Evolutionary conservation across 1,140 invertebrate species (phyloP).

Genomic region (Drosophila sp.): DNA sequence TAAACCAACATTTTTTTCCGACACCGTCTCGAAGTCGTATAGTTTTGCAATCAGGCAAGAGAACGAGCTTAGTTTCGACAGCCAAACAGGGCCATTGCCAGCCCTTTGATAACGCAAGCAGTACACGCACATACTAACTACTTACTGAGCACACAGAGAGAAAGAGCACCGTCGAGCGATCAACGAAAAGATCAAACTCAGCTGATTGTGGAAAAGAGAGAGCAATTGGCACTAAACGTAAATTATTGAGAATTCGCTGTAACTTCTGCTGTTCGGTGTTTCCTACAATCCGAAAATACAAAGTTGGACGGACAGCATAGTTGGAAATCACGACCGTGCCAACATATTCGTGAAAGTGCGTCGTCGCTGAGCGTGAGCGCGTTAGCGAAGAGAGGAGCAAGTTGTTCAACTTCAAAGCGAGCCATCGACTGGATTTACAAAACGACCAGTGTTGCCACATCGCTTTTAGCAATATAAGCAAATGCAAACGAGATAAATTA

Average conservation of each 20-base stretch:
- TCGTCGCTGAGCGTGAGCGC: conserved; percentile 47
- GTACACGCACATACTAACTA: conserved; percentile 12
- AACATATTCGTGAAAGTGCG: conserved; percentile 51
- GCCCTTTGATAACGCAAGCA: conserved; percentile 76
- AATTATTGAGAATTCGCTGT: conserved; percentile 19
- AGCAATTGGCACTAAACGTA: conserved; percentile 3
- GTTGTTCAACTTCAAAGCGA: background rate
- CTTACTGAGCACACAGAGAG: conserved; percentile 33
- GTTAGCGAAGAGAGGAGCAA: background rate
- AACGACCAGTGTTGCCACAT: conserved; percentile 37
- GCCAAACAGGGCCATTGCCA: conserved; percentile 59
- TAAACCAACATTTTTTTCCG: conserved; percentile 82
- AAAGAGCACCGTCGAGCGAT: conserved; percentile 22
- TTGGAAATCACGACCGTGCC: conserved; percentile 63
- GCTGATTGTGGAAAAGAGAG: conserved; percentile 14
- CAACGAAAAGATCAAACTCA: conserved; percentile 8
- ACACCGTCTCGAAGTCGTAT: conserved; percentile 37
- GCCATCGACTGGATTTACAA: conserved; percentile 30
- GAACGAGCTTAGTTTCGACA: conserved; percentile 22
- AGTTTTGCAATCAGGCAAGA: conserved; percentile 73
- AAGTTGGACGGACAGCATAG: conserved; percentile 65
- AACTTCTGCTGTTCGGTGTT: conserved; percentile 22
- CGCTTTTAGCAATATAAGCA: background rate
- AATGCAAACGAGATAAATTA: conserved; percentile 38
- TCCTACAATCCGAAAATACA: conserved; percentile 39